phyloP scores from a whole-genome alignment of 1,140 invertebrate species.

The Watersipora subatra region DNA sequence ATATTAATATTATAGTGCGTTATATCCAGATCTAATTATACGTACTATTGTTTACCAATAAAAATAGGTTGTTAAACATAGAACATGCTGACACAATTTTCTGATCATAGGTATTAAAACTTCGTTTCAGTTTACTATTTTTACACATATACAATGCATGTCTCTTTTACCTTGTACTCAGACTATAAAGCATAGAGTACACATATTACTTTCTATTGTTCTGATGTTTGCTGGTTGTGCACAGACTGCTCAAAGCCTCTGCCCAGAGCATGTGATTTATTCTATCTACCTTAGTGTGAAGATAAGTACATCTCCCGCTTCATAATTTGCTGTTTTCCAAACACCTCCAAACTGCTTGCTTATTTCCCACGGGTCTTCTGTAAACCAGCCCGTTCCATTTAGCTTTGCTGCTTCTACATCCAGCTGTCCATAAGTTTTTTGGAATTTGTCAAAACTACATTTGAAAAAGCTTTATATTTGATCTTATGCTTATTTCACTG shows the following conservation, averaged over 20 bases:
- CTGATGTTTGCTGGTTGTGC: too few species aligned
- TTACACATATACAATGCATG: neutral
- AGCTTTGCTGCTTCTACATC: slow-evolving; percentile 23
- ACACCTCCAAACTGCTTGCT: slow-evolving; percentile 25
- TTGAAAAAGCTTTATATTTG: neutral
- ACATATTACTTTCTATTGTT: too few species aligned
- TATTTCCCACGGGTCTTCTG: slow-evolving; percentile 27
- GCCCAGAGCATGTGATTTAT: neutral
- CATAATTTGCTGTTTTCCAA: slow-evolving; percentile 26
- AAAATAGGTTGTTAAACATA: too few species aligned
- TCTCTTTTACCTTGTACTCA: neutral
- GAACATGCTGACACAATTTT: too few species aligned
- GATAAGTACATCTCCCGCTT: slow-evolving; percentile 27
- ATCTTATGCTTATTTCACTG: too few species aligned
- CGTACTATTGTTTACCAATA: too few species aligned
- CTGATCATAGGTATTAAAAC: too few species aligned
- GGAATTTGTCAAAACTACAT: slow-evolving; percentile 23
- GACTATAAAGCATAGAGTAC: too few species aligned
- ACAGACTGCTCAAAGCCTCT: neutral
- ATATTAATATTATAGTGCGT: too few species aligned
- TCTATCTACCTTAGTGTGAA: slow-evolving; percentile 24
- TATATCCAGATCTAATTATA: too few species aligned
- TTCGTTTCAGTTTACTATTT: too few species aligned
- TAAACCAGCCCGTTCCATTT: slow-evolving; percentile 30
- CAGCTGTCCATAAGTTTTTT: slow-evolving; percentile 23